phyloP scores from a whole-genome alignment of 2,113 vertebrate genomes.

The Otus sunia region DNA sequence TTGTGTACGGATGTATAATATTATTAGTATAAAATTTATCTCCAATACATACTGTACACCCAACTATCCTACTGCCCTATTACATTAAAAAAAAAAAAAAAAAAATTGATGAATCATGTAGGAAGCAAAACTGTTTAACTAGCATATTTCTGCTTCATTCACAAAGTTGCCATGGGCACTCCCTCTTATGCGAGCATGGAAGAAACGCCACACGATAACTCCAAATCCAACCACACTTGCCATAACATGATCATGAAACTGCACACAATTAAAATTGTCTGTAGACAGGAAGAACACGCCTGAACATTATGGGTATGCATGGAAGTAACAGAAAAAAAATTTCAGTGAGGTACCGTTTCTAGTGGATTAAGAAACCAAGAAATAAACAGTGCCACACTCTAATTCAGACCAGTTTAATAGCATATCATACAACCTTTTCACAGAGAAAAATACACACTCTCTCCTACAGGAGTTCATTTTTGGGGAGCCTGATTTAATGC shows the following conservation, averaged over 20 bases:
- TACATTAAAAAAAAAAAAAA: not conserved
- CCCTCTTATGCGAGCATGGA: not conserved
- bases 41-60: not conserved
- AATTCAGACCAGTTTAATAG: not conserved
- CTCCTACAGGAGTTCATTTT: not conserved
- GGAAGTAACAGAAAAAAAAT: conserved; percentile 42
- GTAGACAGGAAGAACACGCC: conserved; percentile 47
- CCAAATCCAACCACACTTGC: conserved; percentile 60
- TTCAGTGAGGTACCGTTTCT: conserved; percentile 4
- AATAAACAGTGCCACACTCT: not conserved
- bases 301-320: conserved; percentile 35
- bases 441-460: not conserved
- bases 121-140: conserved; percentile 40
- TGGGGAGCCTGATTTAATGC: not conserved
- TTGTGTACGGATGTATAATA: not conserved
- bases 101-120: not conserved
- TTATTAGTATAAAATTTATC: not conserved
- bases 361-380: not conserved
- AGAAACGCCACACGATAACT: conserved; percentile 18
- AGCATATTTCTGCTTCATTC: conserved; percentile 36
- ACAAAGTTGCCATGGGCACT: conserved; percentile 21
- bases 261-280: conserved; percentile 45
- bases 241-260: conserved; percentile 63
- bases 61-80: not conserved
- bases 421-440: not conserved